Evolutionary conservation across 1,140 invertebrate genomes (phyloP).

Genomic region (Anadara kagoshimensis): DNA sequence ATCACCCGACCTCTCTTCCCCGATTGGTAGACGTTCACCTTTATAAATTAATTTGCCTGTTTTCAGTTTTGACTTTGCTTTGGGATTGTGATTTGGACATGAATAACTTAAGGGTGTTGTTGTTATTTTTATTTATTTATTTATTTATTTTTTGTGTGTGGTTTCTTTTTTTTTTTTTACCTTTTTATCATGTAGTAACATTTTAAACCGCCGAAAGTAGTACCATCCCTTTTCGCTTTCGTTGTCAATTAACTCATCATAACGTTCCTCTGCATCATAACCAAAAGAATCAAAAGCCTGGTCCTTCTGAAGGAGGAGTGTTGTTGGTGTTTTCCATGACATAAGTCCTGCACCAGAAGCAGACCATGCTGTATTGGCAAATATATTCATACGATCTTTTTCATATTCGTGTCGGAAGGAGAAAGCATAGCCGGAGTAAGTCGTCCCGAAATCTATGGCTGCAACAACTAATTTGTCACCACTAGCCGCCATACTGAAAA

Average conservation of each 20-base stretch:
- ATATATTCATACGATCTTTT: slow-evolving; percentile 40
- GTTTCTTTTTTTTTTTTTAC: slow-evolving; percentile 9
- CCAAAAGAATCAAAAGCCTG: slow-evolving; percentile 31
- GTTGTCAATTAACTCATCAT: slow-evolving; percentile 36
- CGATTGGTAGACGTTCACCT: too few species aligned
- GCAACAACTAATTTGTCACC: slow-evolving; percentile 31
- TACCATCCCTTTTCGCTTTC: slow-evolving; percentile 19
- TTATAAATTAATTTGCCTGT: too few species aligned
- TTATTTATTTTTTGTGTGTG: too few species aligned
- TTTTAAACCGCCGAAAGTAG: slow-evolving; percentile 51
- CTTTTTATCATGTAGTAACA: slow-evolving; percentile 41
- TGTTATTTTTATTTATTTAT: too few species aligned
- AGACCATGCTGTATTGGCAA: slow-evolving; percentile 38
- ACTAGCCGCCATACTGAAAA: neutral
- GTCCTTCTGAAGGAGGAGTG: slow-evolving; percentile 23
- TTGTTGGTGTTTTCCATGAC: slow-evolving; percentile 34
- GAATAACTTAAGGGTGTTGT: too few species aligned
- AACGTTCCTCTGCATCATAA: slow-evolving; percentile 44
- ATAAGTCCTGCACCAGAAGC: slow-evolving; percentile 7
- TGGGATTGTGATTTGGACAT: too few species aligned
- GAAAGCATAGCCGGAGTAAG: slow-evolving; percentile 52
- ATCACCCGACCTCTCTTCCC: too few species aligned
- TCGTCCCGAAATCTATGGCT: slow-evolving; percentile 55
- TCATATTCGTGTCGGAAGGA: slow-evolving; percentile 47
- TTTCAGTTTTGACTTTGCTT: too few species aligned